Base-by-base conservation (phyloP, 2,888 invertebrate species). In the Electrophaes corylata region DNA sequence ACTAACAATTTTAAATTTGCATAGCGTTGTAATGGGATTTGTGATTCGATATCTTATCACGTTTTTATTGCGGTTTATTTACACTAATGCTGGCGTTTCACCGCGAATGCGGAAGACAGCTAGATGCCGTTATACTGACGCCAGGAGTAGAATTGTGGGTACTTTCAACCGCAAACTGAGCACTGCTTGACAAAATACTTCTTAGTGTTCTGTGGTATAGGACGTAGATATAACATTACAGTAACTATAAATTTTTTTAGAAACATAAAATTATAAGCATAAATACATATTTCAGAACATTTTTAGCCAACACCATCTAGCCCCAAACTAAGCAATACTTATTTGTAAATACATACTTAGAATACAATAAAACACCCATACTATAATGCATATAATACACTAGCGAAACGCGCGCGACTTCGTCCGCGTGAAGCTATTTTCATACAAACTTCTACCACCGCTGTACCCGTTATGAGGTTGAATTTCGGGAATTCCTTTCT, bases 51-150 rank as follows among this genome's bases (percentile, higher is more conserved):
- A 49, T 58, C 43, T 46, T 40, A 60, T 60, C 58, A 49, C 35
- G 57, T 61, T 64, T 63, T 62, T 52, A 49, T 37, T 62, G 65
- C 19, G 60, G 65, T 65, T 63, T 59, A 57, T 56, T 52, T 52
- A 54, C 50, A 55, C 39, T 61, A 60, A 62, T 64, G 65, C 48
- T 62, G 59, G 59, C 51, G 52, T 60, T 60, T 58, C 52, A 63
- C 62, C 62, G 57, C 62, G 62, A 66, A 63, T 63, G 68, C 70
- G 71, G 73, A 73, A 71, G 71, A 66, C 63, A 54, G 57, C 54
- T 62, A 59, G 52, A 60, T 72, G 57, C 73, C 73, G 73, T 73
- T 73, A 72, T 59, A 56, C 45, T 59, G 53, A 45, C 57, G 64
- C 54, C 60, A 64, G 60, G 60, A 64, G 63, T 61, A 57, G 64